These are phyloP conservation scores for Stegostoma tigrinum DNA, from an alignment of 2,113 vertebrate genomes.

Conservation along the genomic window DNA sequence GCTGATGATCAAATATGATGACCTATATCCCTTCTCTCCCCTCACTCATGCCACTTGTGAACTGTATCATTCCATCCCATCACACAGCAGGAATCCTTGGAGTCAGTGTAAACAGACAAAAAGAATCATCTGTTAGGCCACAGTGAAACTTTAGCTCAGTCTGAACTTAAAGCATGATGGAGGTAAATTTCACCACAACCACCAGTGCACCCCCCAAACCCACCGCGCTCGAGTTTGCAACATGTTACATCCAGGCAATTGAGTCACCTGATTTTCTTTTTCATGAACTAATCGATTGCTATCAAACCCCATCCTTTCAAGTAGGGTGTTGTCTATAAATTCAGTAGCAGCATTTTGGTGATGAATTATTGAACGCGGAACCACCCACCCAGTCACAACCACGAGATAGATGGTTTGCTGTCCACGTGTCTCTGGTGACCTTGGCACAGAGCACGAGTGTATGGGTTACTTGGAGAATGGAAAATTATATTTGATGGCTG, in stretches of 20 bases:
- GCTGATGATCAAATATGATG: background rate
- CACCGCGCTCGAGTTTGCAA: background rate
- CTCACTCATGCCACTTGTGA: background rate
- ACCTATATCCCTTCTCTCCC: background rate
- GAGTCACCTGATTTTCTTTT: background rate
- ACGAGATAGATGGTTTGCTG: background rate
- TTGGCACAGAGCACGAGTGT: background rate
- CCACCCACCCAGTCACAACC: background rate
- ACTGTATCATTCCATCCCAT: background rate
- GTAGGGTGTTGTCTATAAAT: background rate
- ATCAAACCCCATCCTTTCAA: too few species aligned
- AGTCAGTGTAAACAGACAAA: background rate
- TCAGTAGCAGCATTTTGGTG: background rate
- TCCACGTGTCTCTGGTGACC: background rate
- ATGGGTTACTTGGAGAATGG: background rate
- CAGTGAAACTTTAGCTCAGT: background rate
- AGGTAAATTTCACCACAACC: background rate
- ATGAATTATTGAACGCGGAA: too few species aligned
- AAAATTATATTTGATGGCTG: background rate
- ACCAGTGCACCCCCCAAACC: too few species aligned
- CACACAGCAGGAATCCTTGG: background rate
- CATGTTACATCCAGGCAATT: background rate
- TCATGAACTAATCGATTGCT: background rate
- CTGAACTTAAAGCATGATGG: background rate
- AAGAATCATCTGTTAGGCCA: background rate